phyloP scores from a whole-genome alignment of 1,140 invertebrate species.

The Carposina sasakii region DNA sequence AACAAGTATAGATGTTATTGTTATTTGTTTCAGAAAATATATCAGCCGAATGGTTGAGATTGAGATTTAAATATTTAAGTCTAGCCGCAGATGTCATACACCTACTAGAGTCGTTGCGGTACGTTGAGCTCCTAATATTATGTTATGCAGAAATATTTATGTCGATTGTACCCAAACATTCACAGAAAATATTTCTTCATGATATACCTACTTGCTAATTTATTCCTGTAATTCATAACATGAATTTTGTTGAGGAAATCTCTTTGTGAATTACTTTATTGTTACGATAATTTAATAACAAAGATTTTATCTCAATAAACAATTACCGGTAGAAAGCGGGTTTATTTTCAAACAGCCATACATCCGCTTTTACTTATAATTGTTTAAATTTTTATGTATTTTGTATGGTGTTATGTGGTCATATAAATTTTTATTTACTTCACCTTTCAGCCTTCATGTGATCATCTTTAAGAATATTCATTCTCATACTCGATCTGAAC shows the following conservation, averaged over 20 bases:
- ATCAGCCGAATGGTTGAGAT: conserved; percentile 82
- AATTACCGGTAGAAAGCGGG: no score
- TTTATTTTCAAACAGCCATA: no score
- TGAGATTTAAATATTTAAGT: conserved; percentile 82
- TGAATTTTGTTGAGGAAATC: conserved; percentile 34
- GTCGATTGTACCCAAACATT: conserved; percentile 8
- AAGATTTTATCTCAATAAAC: conserved; percentile 5
- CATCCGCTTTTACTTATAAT: no score
- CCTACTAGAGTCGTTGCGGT: conserved; percentile 78
- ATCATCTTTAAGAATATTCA: conserved; percentile 14
- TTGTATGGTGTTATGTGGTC: conserved; percentile 69
- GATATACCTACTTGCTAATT: conserved; percentile 41
- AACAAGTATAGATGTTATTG: no score
- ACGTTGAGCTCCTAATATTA: conserved; percentile 31
- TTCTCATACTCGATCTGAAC: conserved; percentile 11
- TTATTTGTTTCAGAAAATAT: conserved; percentile 76
- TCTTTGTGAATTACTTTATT: conserved; percentile 31
- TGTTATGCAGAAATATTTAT: conserved; percentile 66
- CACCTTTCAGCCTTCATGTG: conserved; percentile 8
- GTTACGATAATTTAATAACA: conserved; percentile 3
- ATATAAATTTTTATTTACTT: conserved; percentile 21
- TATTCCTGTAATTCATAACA: conserved; percentile 13
- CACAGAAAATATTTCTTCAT: conserved; percentile 60
- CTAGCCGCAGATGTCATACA: conserved; percentile 77
- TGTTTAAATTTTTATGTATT: no score